phyloP scores from a whole-genome alignment of 1,140 invertebrate species.

The Spodoptera frugiperda region DNA sequence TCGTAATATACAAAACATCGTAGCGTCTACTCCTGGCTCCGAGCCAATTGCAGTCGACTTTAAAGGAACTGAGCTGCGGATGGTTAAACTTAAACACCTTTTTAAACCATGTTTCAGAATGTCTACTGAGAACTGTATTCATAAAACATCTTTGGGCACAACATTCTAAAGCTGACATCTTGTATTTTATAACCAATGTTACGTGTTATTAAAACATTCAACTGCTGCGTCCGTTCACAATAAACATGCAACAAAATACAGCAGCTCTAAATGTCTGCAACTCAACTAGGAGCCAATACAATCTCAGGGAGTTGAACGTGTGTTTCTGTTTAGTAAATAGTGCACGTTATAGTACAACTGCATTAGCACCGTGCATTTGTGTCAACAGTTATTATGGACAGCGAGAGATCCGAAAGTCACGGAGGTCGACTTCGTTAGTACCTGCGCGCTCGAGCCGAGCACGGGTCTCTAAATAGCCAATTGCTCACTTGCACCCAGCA shows the following conservation, averaged over 20 bases:
- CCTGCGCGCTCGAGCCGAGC: neutral
- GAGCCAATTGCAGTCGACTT: conserved; percentile 68
- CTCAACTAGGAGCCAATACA: neutral
- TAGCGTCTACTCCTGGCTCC: conserved; percentile 65
- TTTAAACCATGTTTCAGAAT: conserved; percentile 19
- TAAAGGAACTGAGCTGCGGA: conserved; percentile 61
- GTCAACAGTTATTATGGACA: conserved; percentile 39
- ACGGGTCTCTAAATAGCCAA: conserved; percentile 37
- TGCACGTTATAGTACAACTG: neutral
- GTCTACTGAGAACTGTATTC: conserved; percentile 17
- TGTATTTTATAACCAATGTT: conserved; percentile 2
- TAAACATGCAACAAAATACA: conserved; percentile 1
- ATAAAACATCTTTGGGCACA: conserved; percentile 3
- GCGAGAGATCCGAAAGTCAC: conserved; percentile 38
- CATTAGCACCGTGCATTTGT: conserved; percentile 7
- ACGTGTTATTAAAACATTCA: neutral
- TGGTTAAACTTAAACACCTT: conserved; percentile 55
- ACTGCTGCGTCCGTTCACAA: neutral
- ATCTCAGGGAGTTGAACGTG: neutral
- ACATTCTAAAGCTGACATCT: neutral
- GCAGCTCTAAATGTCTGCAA: neutral
- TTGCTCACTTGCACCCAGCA: conserved; percentile 36
- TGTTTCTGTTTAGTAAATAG: conserved; percentile 22
- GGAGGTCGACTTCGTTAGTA: conserved; percentile 38
- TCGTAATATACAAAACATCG: conserved; percentile 83